Evolutionary conservation across 2,797 vertebrate genomes (phyloP).

Genomic region (Salarias fasciatus): DNA sequence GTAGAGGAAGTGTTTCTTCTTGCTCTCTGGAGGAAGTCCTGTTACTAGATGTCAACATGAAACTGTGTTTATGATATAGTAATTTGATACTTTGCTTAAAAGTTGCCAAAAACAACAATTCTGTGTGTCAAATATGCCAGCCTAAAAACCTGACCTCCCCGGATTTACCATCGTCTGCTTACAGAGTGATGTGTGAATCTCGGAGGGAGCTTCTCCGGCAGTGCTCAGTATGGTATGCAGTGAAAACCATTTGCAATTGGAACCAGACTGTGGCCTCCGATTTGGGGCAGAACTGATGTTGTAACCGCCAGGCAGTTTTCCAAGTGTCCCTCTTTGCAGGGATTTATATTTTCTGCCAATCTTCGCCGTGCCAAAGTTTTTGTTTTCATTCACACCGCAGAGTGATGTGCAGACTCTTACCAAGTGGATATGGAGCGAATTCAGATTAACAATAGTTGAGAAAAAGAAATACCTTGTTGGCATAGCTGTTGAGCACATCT

Average conservation of each 20-base stretch:
- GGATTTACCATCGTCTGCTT: constrained; percentile 6
- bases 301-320: constrained; percentile 36
- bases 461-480: constrained; percentile 13
- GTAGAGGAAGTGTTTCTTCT: too few species aligned
- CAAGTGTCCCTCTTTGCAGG: constrained; percentile 32
- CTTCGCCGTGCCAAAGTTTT: constrained; percentile 19
- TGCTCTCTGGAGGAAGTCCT: too few species aligned
- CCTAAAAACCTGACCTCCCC: constrained; percentile 19
- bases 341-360: constrained; percentile 32
- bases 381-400: constrained; percentile 18
- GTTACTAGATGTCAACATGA: too few species aligned
- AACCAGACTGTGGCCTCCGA: constrained; percentile 39
- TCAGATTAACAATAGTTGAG: too few species aligned
- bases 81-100: constrained; percentile 28
- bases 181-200: constrained; percentile 3
- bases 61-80: constrained; percentile 3
- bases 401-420: neutral
- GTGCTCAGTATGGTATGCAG: constrained; percentile 37
- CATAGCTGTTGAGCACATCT: constrained; percentile 6
- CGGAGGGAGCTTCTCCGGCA: constrained; percentile 8
- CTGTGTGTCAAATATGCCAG: constrained; percentile 18
- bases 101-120: constrained; percentile 24
- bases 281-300: constrained; percentile 33
- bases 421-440: constrained; percentile 15
- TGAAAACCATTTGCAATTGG: constrained; percentile 45